phyloP scores from a whole-genome alignment of 2,888 invertebrate genomes.

The Temnothorax unifasciatus region DNA sequence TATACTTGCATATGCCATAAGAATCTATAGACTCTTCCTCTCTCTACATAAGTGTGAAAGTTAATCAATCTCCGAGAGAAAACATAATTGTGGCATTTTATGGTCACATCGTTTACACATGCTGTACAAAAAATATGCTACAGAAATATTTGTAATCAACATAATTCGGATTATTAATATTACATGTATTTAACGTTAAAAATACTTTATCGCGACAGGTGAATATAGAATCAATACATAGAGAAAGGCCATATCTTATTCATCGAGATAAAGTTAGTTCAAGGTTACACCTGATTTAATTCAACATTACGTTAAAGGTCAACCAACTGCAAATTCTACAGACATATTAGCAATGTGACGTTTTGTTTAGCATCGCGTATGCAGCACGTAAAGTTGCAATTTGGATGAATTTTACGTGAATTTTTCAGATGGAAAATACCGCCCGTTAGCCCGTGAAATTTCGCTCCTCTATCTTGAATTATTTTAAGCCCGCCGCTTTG shows the following conservation, averaged over 20 bases:
- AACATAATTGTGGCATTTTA: neutral
- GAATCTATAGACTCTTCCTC: constrained; percentile 16
- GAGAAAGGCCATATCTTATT: neutral
- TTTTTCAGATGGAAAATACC: constrained; percentile 13
- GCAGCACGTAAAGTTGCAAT: neutral
- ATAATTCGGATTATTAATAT: neutral
- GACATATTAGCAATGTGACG: neutral
- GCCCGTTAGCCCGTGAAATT: neutral
- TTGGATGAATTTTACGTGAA: neutral
- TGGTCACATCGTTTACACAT: neutral
- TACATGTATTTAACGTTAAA: neutral
- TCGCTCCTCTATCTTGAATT: neutral
- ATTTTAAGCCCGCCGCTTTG: constrained; percentile 10
- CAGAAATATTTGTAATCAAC: neutral
- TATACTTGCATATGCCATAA: neutral
- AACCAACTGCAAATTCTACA: constrained; percentile 19
- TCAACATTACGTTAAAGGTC: constrained; percentile 20
- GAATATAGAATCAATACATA: neutral
- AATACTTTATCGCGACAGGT: neutral
- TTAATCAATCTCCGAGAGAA: constrained; percentile 18
- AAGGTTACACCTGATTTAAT: constrained; percentile 47
- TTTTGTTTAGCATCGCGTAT: constrained; percentile 10
- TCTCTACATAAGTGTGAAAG: neutral
- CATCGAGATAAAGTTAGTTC: constrained; percentile 26
- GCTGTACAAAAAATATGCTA: neutral